These are phyloP conservation scores for Cirrhinus mrigala DNA, from an alignment of 2,797 vertebrate species.

Conservation along the genomic window DNA sequence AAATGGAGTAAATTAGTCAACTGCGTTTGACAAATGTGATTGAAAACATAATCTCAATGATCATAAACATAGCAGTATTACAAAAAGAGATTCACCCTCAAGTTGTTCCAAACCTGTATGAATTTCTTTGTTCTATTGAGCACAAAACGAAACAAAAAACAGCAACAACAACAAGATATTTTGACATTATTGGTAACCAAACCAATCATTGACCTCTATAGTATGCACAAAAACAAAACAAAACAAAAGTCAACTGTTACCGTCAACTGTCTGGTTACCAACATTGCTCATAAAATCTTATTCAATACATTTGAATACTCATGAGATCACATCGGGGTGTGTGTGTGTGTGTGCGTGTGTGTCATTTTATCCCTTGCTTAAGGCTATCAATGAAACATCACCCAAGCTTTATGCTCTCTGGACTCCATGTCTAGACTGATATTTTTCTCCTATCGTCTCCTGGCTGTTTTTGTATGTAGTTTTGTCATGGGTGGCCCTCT, in stretches of 20 bases:
- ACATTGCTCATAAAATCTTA: background rate
- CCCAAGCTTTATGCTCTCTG: background rate
- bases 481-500: slow-evolving; percentile 33
- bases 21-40: background rate
- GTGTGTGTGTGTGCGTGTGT: slow-evolving; percentile 21
- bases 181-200: background rate
- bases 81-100: background rate
- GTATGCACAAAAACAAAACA: background rate
- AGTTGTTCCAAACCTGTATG: background rate
- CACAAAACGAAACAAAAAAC: too few species aligned
- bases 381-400: background rate
- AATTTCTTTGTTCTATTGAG: too few species aligned
- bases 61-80: background rate
- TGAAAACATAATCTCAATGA: background rate
- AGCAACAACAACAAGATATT: background rate
- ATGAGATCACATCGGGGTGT: slow-evolving; percentile 39
- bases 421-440: slow-evolving; percentile 29
- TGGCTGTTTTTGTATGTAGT: background rate
- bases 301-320: background rate
- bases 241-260: background rate
- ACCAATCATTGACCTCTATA: background rate
- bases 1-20: too few species aligned
- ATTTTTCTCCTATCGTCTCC: slow-evolving; percentile 7
- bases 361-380: background rate
- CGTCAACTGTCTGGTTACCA: background rate